Evolutionary conservation across 2,888 invertebrate genomes (phyloP), one percentile per base, ranked within the genome.

Genomic region (Drosophila emarginata): DNA sequence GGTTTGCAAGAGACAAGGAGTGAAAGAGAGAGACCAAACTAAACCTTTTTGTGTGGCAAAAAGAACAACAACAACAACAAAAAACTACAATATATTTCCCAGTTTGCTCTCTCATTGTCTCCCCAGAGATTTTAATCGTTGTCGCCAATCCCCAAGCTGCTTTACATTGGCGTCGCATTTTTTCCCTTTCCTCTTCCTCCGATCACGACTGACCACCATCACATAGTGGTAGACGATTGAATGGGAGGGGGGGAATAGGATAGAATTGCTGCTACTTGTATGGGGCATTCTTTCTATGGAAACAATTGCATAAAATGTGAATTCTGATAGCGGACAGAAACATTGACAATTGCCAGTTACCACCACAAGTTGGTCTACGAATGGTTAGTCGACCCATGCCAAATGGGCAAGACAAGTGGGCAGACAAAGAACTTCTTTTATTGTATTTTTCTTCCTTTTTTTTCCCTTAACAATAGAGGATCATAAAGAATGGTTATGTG

Each of bases 261-360:
- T 65, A 64, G 72, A 59, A 50, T 4, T 37, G 63, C 45, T 56
- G 62, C 75, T 61, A 67, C 74, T 52, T 56, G 62, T 74, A 74
- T 62, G 64, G 61, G 62, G 60, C 67, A 76, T 66, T 61, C 56
- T 68, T 74, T 67, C 77, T 78, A 78, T 77, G 84, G 83, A 88
- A 88, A 86, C 88, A 87, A 85, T 87, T 74, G 86, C 82, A 87
- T 87, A 87, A 85, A 87, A 87, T 87, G 88, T 78, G 83, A 83
- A 83, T 87, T 76, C 86, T 80, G 88, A 87, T 87, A 83, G 86
- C 86, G 21, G 68, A 87, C 77, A 79, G 79, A 36, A 53, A 69
- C 60, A 61, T 56, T 9, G 58, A 56, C 28, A 75, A 72, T 65
- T 64, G 71, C 66, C 69, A 76, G 64, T 26, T 53, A 39, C 52